Evolutionary conservation across 35 echinoderm and acorn worm species (phyloP).

Genomic region (Stichopus chloronotus): DNA sequence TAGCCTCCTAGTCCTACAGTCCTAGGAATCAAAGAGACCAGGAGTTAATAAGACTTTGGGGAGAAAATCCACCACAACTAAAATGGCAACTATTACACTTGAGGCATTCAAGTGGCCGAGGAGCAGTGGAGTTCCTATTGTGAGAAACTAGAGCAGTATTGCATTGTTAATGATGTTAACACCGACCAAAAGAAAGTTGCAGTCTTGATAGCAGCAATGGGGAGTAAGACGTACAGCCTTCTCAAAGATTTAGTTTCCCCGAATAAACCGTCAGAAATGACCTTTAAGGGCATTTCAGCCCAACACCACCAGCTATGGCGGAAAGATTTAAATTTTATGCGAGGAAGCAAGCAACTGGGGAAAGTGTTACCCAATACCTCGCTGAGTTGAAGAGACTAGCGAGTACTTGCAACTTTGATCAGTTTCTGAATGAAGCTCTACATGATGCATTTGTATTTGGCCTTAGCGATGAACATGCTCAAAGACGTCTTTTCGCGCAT

Average conservation of each 20-base stretch:
- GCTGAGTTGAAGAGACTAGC: neutral
- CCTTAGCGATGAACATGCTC: conserved; percentile 1
- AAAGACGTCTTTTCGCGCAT: neutral
- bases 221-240: conserved; percentile 22
- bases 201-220: neutral
- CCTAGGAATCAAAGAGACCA: too few species aligned
- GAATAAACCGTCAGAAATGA: neutral
- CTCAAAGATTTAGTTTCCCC: conserved; percentile 10
- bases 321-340: conserved; percentile 29
- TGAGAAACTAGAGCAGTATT: conserved; percentile 39
- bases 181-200: conserved; percentile 21
- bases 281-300: neutral
- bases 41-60: neutral
- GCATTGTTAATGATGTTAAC: neutral
- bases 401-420: conserved; percentile 4
- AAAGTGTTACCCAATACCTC: neutral
- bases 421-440: neutral
- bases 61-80: neutral
- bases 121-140: conserved; percentile 16
- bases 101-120: neutral
- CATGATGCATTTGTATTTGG: conserved; percentile 31
- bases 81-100: conserved; percentile 20
- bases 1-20: too few species aligned
- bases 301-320: neutral
- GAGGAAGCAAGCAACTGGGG: neutral